These are phyloP conservation scores for Orthochromis malagaraziensis DNA, from an alignment of 2,113 vertebrate genomes.

Conservation along the genomic window DNA sequence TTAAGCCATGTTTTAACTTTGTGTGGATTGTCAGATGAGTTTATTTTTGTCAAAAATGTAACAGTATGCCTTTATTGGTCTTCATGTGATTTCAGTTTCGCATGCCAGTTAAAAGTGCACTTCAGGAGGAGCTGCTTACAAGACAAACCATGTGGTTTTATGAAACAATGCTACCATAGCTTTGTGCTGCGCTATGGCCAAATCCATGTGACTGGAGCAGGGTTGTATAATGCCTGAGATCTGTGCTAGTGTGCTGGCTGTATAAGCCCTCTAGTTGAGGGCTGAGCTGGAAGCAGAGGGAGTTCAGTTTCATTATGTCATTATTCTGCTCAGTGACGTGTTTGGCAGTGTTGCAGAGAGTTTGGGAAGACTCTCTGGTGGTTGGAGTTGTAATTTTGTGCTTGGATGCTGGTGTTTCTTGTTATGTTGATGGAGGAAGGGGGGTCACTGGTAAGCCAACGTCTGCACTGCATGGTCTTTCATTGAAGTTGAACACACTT, in stretches of 20 bases:
- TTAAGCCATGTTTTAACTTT: background rate
- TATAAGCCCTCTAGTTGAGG: background rate
- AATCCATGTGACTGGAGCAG: conserved; percentile 54
- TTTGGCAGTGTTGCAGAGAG: background rate
- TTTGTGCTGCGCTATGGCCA: background rate
- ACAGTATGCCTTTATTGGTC: background rate
- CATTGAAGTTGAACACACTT: background rate
- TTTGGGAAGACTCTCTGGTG: background rate
- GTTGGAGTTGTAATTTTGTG: background rate
- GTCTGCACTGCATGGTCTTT: background rate
- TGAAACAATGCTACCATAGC: conserved; percentile 30
- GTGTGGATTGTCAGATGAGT: background rate
- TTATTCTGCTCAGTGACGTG: background rate
- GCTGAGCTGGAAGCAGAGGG: background rate
- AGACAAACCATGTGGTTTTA: conserved; percentile 32
- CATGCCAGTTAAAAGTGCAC: background rate
- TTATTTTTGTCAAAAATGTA: background rate
- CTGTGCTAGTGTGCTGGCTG: conserved; percentile 47
- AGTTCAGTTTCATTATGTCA: background rate
- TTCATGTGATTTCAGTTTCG: background rate
- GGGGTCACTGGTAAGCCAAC: background rate
- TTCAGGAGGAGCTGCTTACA: background rate
- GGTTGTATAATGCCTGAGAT: conserved; percentile 57
- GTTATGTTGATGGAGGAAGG: background rate
- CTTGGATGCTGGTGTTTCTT: background rate